Conservation (phyloP, 1,140 invertebrate species). For the Sinella curviseta region DNA sequence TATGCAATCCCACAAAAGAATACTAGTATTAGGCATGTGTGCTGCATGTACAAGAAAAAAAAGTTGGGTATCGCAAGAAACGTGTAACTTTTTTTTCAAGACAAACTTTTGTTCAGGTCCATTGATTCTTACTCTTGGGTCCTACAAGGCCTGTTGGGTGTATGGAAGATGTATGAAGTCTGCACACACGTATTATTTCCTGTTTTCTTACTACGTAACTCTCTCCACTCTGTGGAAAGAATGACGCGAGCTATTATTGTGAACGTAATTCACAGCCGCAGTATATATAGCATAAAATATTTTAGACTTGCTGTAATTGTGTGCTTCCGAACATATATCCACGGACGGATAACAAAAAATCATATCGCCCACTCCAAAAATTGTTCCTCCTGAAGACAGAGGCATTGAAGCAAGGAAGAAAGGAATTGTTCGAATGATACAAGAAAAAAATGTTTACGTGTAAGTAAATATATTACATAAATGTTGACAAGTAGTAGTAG, state of each 20-base stretch:
- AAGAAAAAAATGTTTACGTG: background rate
- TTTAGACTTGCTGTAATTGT: background rate
- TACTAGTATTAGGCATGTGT: too few species aligned
- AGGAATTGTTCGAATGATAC: background rate
- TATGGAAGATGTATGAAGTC: background rate
- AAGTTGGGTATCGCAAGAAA: background rate
- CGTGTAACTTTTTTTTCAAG: constrained; percentile 26
- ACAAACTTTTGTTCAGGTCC: constrained; percentile 41
- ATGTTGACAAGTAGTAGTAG: background rate
- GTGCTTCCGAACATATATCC: background rate
- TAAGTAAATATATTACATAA: background rate
- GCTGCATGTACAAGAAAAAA: too few species aligned
- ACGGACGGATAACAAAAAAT: too few species aligned
- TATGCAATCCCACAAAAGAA: background rate
- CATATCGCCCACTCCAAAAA: constrained; percentile 5
- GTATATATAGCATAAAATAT: too few species aligned
- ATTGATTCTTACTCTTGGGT: constrained; percentile 34
- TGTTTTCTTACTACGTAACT: background rate
- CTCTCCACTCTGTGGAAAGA: too few species aligned
- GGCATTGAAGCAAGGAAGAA: background rate
- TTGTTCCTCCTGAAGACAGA: too few species aligned
- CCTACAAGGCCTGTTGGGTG: background rate
- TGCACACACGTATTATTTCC: background rate
- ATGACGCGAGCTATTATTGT: too few species aligned
- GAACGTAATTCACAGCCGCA: too few species aligned